Evolutionary conservation across 1,140 invertebrate genomes (phyloP).

Genomic region (Lerema accius): DNA sequence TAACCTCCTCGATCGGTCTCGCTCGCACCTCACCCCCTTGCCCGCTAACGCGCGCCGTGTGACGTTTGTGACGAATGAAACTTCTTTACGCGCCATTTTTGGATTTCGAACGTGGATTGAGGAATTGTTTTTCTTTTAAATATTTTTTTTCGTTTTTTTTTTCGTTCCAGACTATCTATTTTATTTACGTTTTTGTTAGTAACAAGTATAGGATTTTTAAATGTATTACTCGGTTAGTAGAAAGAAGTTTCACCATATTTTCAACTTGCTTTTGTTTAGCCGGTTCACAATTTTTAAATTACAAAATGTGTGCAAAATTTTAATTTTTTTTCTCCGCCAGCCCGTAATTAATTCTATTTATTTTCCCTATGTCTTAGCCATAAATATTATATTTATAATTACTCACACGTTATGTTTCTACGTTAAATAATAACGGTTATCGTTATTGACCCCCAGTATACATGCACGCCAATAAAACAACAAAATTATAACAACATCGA

Average conservation of each 20-base stretch:
- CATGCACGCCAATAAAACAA: background rate
- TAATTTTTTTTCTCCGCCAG: background rate
- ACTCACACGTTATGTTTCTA: too few relatives aligned
- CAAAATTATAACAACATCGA: background rate
- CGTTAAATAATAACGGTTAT: too few relatives aligned
- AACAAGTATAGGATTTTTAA: background rate
- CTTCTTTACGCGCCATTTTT: conserved; percentile 3
- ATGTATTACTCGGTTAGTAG: background rate
- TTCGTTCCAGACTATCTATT: too few relatives aligned
- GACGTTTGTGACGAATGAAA: background rate
- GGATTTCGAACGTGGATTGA: background rate
- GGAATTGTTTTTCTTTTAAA: conserved; percentile 21
- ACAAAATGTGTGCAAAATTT: conserved; percentile 11
- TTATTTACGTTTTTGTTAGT: background rate
- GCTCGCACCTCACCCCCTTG: conserved; percentile 71
- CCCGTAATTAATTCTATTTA: too few relatives aligned
- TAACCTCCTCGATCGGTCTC: conserved; percentile 79
- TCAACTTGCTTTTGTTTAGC: conserved; percentile 33
- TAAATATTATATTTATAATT: too few relatives aligned
- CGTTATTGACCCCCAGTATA: background rate
- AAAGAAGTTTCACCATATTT: conserved; percentile 25
- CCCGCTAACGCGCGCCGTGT: too few relatives aligned
- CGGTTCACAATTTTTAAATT: background rate
- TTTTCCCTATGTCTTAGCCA: too few relatives aligned
- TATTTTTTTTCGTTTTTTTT: conserved; percentile 1